Evolutionary conservation across 2,888 invertebrate genomes (phyloP).

Genomic region (Drosophila recens): DNA sequence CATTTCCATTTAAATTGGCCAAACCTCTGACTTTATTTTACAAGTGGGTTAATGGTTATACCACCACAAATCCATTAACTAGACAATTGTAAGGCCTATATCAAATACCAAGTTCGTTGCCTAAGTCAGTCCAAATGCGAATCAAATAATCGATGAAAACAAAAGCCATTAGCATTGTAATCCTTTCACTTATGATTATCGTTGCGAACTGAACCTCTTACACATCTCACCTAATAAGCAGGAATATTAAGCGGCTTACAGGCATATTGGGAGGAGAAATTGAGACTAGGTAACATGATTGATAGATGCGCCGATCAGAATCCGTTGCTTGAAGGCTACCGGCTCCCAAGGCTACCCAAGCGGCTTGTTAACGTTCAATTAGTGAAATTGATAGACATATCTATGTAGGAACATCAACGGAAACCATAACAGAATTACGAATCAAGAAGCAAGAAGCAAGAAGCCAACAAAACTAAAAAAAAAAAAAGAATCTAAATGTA

Average conservation of each 20-base stretch:
- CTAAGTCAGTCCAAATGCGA: constrained; percentile 44
- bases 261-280: background rate
- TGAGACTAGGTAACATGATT: constrained; percentile 60
- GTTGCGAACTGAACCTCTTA: constrained; percentile 13
- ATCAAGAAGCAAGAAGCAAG: constrained; percentile 16
- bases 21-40: constrained; percentile 4
- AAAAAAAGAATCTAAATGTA: constrained; percentile 37
- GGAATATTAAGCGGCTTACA: constrained; percentile 28
- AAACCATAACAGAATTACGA: constrained; percentile 29
- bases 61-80: constrained; percentile 26
- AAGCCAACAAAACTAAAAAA: constrained; percentile 6
- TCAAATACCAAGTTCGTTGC: constrained; percentile 29
- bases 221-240: constrained; percentile 45
- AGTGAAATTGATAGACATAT: constrained; percentile 81
- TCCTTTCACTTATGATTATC: constrained; percentile 45
- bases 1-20: constrained; percentile 23
- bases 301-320: constrained; percentile 59
- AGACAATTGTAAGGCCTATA: constrained; percentile 37
- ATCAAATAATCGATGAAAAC: constrained; percentile 28
- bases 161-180: constrained; percentile 27
- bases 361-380: constrained; percentile 78
- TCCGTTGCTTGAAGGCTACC: constrained; percentile 50
- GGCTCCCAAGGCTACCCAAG: constrained; percentile 40
- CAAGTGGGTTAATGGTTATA: constrained; percentile 39
- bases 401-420: constrained; percentile 52